Evolutionary conservation across 2,888 invertebrate species (phyloP).

Genomic region (Hedya salicella): DNA sequence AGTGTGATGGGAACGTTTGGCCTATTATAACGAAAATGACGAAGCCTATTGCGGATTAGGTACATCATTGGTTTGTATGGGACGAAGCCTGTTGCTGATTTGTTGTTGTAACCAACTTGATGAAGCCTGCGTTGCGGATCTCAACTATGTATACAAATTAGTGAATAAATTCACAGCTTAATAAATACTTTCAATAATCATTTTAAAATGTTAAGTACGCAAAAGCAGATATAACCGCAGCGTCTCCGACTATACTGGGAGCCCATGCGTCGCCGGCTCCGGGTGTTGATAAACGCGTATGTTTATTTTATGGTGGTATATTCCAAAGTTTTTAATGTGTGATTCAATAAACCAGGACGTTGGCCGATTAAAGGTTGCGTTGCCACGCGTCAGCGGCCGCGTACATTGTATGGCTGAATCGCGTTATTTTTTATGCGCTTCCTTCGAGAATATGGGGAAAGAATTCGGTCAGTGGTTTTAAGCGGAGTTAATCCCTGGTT

Average conservation of each 20-base stretch:
- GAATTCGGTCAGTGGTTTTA: constrained; percentile 16
- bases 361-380: constrained; percentile 22
- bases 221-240: not conserved
- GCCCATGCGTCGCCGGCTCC: constrained; percentile 6
- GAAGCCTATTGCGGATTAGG: no score
- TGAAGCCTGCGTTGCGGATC: no score
- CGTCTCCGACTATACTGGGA: not conserved
- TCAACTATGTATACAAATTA: no score
- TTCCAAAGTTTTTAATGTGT: constrained; percentile 57
- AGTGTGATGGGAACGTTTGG: no score
- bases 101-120: no score
- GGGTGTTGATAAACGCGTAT: constrained; percentile 55
- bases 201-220: no score
- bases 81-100: no score
- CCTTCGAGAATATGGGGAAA: not conserved
- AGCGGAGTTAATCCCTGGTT: not conserved
- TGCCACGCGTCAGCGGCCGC: constrained; percentile 18
- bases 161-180: no score
- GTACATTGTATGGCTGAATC: constrained; percentile 26
- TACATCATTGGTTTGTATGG: no score
- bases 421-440: constrained; percentile 11
- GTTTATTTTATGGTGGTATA: constrained; percentile 57
- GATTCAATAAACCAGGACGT: constrained; percentile 54
- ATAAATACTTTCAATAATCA: no score
- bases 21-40: no score